Base-by-base conservation (phyloP, 2,888 invertebrate species). In the Nomada fucata region DNA sequence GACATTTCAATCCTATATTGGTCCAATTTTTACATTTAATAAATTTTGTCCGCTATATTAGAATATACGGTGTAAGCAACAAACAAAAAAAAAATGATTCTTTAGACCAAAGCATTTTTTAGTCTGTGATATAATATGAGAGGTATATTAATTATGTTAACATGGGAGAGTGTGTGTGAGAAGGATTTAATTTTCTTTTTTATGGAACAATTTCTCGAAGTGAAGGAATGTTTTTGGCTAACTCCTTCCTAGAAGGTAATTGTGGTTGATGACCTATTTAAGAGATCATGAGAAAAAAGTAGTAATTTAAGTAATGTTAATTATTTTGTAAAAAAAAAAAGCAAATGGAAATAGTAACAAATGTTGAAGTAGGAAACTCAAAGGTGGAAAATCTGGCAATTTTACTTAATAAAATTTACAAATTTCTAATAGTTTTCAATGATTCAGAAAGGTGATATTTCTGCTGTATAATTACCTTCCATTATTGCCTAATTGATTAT, bases 101-200 rank as follows among this genome's bases (percentile, higher is more conserved):
- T 91, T 89, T 91, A 92, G 92, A 93, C 93, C 93, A 93, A 93
- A 93, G 93, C 93, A 93, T 93, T 92, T 93, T 93, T 93, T 93
- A 93, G 92, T 93, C 93, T 93, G 93, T 93, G 93, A 93, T 93
- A 93, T 91, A 88, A 89, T 67, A 74, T 88, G 88, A 88, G 88
- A 90, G 88, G 86, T 88, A 89, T 89, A 90, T 88, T 89, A 90
- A 87, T 92, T 91, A 86, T 88, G 86, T 90, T 89, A 88, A 88
- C 86, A 83, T 79, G 86, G 78, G 79, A 86, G 86, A 85, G 72
- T 83, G 85, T 86, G 87, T 85, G 82, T 88, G 88, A 88, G 84
- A 70, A 78, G 67, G 79, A 73, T 68, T 82, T 82, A 44, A 72
- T 84, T 81, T 55, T 57, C 36, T 71, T 79, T 59, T 72, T 76